Conservation (phyloP, 2,113 vertebrate genomes). For the Gasterosteus nipponicus region DNA sequence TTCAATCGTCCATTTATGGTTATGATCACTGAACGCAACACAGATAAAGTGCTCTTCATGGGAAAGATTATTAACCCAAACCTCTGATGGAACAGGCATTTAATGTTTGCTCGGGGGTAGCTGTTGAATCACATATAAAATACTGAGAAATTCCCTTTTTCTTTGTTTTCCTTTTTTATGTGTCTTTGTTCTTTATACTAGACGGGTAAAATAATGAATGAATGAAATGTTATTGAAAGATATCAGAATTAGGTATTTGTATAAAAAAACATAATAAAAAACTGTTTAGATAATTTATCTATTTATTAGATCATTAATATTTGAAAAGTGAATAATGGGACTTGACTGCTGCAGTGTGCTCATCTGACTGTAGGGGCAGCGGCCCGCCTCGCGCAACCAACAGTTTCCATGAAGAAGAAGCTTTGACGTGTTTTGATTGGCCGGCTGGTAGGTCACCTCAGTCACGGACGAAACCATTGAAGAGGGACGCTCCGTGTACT, state of each 20-base stretch:
- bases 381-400: rapidly evolving
- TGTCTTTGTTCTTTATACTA: neutral
- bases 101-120: slow-evolving; percentile 2
- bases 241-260: neutral
- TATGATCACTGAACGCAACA: slow-evolving; percentile 62
- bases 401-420: slow-evolving; percentile 40
- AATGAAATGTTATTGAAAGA: neutral
- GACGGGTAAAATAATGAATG: neutral
- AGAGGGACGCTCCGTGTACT: slow-evolving; percentile 2
- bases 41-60: slow-evolving; percentile 75
- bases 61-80: slow-evolving; percentile 80
- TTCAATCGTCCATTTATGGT: slow-evolving; percentile 81
- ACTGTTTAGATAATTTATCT: no score
- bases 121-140: slow-evolving; percentile 22
- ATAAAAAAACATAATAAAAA: no score
- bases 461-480: slow-evolving; percentile 77
- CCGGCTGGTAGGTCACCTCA: slow-evolving; percentile 19
- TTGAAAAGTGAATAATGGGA: no score
- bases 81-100: slow-evolving; percentile 26
- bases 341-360: neutral
- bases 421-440: slow-evolving; percentile 52
- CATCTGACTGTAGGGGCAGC: neutral
- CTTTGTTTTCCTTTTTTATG: slow-evolving; percentile 15
- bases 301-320: no score
- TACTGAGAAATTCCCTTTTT: neutral